phyloP scores from a whole-genome alignment of 2,888 invertebrate species.

The Odontocolon sp. region DNA sequence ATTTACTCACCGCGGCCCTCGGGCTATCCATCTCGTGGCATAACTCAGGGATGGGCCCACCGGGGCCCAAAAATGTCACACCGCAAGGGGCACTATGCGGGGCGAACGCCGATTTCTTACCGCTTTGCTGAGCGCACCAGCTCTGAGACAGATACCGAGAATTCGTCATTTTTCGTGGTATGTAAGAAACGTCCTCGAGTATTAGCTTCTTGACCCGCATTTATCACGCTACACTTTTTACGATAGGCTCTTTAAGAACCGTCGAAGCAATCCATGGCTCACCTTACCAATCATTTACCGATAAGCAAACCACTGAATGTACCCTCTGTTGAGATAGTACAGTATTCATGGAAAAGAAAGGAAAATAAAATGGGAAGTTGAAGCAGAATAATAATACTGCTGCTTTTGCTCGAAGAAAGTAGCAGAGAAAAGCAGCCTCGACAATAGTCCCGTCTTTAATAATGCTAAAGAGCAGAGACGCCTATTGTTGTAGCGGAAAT shows the following conservation, averaged over 20 bases:
- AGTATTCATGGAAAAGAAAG: too few relatives aligned
- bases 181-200: too few relatives aligned
- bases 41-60: slow-evolving; percentile 75
- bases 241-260: too few relatives aligned
- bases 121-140: neutral
- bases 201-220: too few relatives aligned
- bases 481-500: neutral
- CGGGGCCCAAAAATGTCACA: slow-evolving; percentile 72
- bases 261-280: too few relatives aligned
- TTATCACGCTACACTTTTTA: too few relatives aligned
- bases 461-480: neutral
- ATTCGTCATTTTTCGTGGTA: neutral
- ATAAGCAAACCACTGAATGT: too few relatives aligned
- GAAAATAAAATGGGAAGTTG: too few relatives aligned
- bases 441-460: neutral
- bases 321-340: too few relatives aligned
- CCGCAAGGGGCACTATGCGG: slow-evolving; percentile 24
- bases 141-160: neutral
- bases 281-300: too few relatives aligned
- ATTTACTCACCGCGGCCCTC: slow-evolving; percentile 79
- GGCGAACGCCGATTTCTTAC: slow-evolving; percentile 8
- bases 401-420: neutral
- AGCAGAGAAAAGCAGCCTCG: neutral
- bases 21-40: slow-evolving; percentile 77
- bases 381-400: too few relatives aligned